Conservation (phyloP, 2,797 vertebrate species). For the Ficedula albicollis region DNA sequence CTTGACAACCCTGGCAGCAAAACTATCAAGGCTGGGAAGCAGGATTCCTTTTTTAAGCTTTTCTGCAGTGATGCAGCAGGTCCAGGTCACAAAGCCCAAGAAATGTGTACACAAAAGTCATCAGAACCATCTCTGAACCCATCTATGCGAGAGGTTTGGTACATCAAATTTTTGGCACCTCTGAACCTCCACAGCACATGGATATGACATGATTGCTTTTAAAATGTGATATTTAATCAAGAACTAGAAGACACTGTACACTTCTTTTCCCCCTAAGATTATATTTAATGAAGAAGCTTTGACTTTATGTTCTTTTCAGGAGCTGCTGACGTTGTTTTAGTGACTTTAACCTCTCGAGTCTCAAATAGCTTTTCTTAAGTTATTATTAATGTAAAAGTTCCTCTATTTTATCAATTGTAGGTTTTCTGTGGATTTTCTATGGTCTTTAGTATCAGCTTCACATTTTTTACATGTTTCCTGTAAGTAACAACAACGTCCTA, state of each 20-base stretch:
- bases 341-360: background rate
- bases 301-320: background rate
- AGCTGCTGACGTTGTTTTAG: background rate
- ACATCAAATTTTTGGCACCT: background rate
- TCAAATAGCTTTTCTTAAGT: background rate
- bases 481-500: background rate
- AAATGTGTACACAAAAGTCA: background rate
- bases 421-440: background rate
- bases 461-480: background rate
- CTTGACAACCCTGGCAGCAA: background rate
- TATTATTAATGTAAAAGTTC: background rate
- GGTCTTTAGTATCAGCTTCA: background rate
- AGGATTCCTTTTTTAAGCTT: background rate
- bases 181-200: background rate
- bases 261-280: background rate
- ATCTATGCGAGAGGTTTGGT: background rate
- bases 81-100: background rate
- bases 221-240: background rate
- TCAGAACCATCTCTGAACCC: background rate
- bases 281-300: background rate
- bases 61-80: accelerated
- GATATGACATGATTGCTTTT: background rate
- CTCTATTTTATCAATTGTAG: background rate
- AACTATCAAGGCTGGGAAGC: background rate
- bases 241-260: background rate